Evolutionary conservation across 2,797 vertebrate species (phyloP).

Genomic region (Labeo calbasu): DNA sequence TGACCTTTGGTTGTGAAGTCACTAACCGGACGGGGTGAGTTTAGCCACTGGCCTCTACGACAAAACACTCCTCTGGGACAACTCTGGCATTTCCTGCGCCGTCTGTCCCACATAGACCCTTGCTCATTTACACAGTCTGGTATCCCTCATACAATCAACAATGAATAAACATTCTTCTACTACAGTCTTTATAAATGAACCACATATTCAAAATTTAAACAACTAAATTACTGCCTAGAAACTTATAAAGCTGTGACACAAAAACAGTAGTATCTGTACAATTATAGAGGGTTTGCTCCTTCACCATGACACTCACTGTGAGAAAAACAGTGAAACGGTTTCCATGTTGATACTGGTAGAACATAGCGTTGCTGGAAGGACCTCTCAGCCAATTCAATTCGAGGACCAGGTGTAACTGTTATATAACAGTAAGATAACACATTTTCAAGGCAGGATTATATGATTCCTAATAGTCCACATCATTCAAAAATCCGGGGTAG

Average conservation of each 20-base stretch:
- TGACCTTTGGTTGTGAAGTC: constrained; percentile 30
- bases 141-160: constrained; percentile 18
- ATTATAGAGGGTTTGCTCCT: neutral
- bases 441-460: neutral
- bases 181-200: neutral
- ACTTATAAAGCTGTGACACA: neutral
- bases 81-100: constrained; percentile 79
- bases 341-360: too few species aligned
- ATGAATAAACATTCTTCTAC: constrained; percentile 30
- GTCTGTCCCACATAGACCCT: constrained; percentile 62
- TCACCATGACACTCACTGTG: neutral
- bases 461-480: neutral
- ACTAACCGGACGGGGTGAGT: constrained; percentile 26
- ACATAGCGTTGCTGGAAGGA: neutral
- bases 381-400: neutral
- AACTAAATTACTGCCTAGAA: neutral
- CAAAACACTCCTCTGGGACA: constrained; percentile 69
- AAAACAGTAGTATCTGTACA: neutral
- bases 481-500: neutral
- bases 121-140: constrained; percentile 26
- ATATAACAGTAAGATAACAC: neutral
- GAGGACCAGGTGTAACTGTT: too few species aligned
- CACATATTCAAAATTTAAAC: neutral
- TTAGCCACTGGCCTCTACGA: constrained; percentile 59
- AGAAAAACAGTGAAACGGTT: too few species aligned